Evolutionary conservation across 37 sponge, comb jelly and placozoan species (phyloP).

Genomic region (Mnemiopsis leidyi): DNA sequence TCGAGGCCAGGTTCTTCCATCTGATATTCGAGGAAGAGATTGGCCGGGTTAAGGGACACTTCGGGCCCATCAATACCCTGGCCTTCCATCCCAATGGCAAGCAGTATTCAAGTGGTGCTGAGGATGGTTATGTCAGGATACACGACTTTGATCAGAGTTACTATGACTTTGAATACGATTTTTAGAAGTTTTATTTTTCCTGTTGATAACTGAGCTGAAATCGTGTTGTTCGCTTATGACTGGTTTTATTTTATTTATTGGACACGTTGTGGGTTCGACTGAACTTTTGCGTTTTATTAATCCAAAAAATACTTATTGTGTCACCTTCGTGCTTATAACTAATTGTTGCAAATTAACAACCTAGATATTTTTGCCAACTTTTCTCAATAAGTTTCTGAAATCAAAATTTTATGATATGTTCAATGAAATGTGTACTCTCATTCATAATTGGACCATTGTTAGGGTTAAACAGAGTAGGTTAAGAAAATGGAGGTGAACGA

Average conservation of each 20-base stretch:
- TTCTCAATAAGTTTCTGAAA: too few species aligned
- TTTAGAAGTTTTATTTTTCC: constrained; percentile 32
- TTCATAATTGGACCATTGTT: too few species aligned
- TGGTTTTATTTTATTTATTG: constrained; percentile 45
- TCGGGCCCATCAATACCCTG: constrained; percentile 97
- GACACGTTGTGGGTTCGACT: background rate
- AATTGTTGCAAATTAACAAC: too few species aligned
- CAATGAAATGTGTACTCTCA: too few species aligned
- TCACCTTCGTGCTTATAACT: too few species aligned
- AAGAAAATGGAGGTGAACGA: constrained; percentile 75
- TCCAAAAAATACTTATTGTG: too few species aligned
- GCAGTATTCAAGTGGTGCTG: constrained; percentile 97
- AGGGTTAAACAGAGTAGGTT: background rate
- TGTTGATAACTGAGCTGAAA: background rate
- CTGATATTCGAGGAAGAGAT: constrained; percentile 97
- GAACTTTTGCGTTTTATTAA: too few species aligned
- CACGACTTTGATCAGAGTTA: constrained; percentile 92
- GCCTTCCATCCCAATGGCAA: constrained; percentile 95
- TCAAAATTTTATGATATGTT: too few species aligned
- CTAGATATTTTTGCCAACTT: too few species aligned
- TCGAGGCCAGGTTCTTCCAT: constrained; percentile 96
- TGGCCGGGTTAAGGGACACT: constrained; percentile 98
- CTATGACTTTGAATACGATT: constrained; percentile 93
- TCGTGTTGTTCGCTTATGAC: background rate
- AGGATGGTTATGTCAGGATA: constrained; percentile 96